Percentiles rank a stretch among this genome's conserved stretches.
Evolutionary conservation across 1,140 invertebrate genomes (phyloP).

Genomic region (Bombus waltoni): DNA sequence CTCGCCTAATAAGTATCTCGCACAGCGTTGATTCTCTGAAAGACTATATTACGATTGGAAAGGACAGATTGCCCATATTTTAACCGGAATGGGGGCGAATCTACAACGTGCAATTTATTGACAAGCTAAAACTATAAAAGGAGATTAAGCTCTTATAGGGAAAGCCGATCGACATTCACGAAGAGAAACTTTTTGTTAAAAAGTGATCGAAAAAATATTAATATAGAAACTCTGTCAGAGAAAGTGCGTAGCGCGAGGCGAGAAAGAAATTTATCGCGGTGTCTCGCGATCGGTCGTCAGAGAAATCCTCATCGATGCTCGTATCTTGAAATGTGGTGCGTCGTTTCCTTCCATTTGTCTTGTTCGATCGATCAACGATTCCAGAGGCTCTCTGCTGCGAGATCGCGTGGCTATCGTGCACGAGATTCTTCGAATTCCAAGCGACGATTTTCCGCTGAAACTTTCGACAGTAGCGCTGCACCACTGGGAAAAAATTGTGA

Average conservation of each 20-base stretch:
- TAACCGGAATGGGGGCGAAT: background rate
- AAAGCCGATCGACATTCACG: background rate
- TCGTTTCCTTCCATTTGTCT: conserved; percentile 4
- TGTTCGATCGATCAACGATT: background rate
- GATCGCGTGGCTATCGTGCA: background rate
- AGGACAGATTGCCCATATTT: no score
- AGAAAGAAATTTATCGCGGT: conserved; percentile 38
- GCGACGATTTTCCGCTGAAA: background rate
- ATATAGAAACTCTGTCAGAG: conserved; percentile 42
- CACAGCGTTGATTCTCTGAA: no score
- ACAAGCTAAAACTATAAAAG: background rate
- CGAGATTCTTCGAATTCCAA: background rate
- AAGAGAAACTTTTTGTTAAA: conserved; percentile 37
- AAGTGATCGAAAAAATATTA: conserved; percentile 45
- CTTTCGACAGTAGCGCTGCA: background rate
- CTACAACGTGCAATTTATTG: background rate
- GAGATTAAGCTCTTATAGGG: background rate
- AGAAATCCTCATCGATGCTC: conserved; percentile 23
- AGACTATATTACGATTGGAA: background rate
- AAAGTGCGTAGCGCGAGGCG: conserved; percentile 20
- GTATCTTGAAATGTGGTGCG: background rate
- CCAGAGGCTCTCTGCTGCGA: no score
- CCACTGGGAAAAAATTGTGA: conserved; percentile 16
- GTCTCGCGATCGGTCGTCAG: conserved; percentile 28
- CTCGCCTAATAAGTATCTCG: no score